These are phyloP conservation scores for Anagyrus pseudococci DNA, from an alignment of 2,888 invertebrate genomes.

Conservation along the genomic window DNA sequence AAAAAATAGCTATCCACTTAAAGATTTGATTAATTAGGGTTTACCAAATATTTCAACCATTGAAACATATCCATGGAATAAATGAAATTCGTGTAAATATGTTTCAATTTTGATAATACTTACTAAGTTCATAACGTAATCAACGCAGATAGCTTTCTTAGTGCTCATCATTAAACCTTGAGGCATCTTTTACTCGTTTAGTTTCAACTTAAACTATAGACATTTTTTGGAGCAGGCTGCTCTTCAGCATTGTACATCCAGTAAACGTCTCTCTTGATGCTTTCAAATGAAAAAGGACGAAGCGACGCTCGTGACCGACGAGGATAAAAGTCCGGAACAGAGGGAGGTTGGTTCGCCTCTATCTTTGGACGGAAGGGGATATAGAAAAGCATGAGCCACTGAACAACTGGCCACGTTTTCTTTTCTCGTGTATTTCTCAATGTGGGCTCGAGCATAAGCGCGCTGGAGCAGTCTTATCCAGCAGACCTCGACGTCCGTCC, in stretches of 20 bases:
- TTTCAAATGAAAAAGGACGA: not conserved
- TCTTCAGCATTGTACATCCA: not conserved
- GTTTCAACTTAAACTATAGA: no score
- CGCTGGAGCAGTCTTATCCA: constrained; percentile 44
- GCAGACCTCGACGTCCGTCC: constrained; percentile 44
- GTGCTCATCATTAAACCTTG: no score
- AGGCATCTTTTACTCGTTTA: no score
- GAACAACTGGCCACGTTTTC: constrained; percentile 3
- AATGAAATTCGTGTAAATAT: no score
- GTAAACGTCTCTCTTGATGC: not conserved
- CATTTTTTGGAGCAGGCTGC: no score
- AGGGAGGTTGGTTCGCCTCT: not conserved
- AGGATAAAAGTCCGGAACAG: not conserved
- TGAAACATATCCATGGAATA: no score
- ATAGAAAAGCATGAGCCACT: constrained; percentile 23
- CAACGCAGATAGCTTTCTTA: no score
- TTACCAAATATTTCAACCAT: no score
- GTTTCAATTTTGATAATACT: no score
- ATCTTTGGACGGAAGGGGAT: constrained; percentile 5
- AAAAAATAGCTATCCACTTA: no score
- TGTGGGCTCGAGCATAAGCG: constrained; percentile 34
- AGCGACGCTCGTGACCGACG: not conserved
- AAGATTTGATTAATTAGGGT: no score
- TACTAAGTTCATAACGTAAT: no score
- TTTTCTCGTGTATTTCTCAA: constrained; percentile 39